Evolutionary conservation across 2,797 vertebrate species (phyloP).

Genomic region (Poecilia picta): DNA sequence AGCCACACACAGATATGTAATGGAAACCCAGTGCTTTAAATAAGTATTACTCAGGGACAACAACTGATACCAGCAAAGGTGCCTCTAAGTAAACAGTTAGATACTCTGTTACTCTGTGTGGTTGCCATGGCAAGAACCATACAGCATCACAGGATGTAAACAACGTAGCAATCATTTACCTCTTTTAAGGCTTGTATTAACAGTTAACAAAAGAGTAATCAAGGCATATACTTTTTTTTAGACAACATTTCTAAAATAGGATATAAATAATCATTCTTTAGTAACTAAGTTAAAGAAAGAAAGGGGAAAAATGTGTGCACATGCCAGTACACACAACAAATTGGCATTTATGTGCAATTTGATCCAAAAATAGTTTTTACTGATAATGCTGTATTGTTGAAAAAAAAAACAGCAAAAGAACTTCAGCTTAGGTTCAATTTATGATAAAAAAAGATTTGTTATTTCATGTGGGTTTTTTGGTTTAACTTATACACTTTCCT

Average conservation of each 20-base stretch:
- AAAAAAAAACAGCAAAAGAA: neutral
- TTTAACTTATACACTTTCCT: neutral
- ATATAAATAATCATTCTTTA: neutral
- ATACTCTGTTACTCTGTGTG: constrained; percentile 22
- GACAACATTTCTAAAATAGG: neutral
- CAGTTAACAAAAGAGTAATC: neutral
- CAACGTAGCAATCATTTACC: constrained; percentile 7
- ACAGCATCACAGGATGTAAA: constrained; percentile 1
- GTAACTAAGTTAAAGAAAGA: neutral
- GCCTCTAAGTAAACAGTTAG: neutral
- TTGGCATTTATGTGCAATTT: neutral
- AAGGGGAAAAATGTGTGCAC: neutral
- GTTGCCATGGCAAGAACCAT: neutral
- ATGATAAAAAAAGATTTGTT: neutral
- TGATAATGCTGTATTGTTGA: neutral
- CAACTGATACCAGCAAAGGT: neutral
- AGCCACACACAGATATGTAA: neutral
- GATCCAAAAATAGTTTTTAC: neutral
- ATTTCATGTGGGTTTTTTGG: neutral
- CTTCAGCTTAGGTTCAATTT: neutral
- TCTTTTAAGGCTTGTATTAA: constrained; percentile 2
- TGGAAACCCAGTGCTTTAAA: neutral
- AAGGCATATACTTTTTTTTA: constrained; percentile 6
- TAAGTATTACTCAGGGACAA: neutral
- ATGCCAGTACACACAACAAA: neutral